Evolutionary conservation across 1,140 invertebrate genomes (phyloP).

Genomic region (Aphis craccivora): DNA sequence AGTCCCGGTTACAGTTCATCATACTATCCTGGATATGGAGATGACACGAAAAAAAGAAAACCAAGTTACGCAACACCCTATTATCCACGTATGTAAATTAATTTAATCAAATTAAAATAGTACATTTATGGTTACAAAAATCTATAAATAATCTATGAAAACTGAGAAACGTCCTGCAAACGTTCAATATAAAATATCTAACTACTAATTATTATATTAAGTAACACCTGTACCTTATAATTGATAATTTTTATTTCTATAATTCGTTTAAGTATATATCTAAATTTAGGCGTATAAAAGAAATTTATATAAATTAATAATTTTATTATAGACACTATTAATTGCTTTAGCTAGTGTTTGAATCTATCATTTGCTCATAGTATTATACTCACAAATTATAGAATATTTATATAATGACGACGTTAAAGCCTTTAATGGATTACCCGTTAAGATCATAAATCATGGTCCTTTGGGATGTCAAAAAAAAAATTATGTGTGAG

Average conservation of each 20-base stretch:
- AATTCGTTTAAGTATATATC: neutral
- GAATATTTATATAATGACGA: neutral
- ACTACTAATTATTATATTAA: neutral
- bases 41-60: constrained; percentile 42
- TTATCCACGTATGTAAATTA: constrained; percentile 48
- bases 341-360: neutral
- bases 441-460: neutral
- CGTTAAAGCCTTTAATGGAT: neutral
- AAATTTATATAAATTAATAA: too few species aligned
- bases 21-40: constrained; percentile 37
- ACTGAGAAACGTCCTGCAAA: neutral
- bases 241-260: neutral
- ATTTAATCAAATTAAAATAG: neutral
- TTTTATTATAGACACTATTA: too few species aligned
- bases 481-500: neutral
- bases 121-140: neutral
- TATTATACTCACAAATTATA: neutral
- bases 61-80: constrained; percentile 42
- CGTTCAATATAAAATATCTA: neutral
- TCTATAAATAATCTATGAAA: neutral
- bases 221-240: neutral
- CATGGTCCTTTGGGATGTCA: neutral
- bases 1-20: constrained; percentile 36
- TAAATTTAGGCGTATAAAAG: neutral
- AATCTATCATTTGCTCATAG: neutral